These are phyloP conservation scores for Gryon sp. DNA, from an alignment of 1,140 invertebrate species.

Conservation along the genomic window DNA sequence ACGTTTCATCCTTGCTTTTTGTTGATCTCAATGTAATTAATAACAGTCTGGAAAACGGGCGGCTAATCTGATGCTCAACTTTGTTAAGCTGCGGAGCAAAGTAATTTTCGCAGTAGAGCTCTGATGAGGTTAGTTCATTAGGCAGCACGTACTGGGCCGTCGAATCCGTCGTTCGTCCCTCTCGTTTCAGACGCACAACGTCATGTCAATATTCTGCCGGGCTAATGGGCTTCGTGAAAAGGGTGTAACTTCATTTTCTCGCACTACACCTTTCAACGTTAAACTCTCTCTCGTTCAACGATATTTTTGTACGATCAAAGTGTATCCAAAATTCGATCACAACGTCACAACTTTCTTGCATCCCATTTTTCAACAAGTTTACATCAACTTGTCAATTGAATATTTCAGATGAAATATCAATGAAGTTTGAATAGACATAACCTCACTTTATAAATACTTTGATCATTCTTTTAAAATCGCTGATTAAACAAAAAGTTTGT, in stretches of 20 bases:
- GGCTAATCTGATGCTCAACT: constrained; percentile 55
- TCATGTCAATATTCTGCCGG: constrained; percentile 29
- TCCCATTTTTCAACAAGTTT: too few species aligned
- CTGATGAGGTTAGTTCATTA: constrained; percentile 52
- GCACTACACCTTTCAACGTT: constrained; percentile 10
- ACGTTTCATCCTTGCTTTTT: constrained; percentile 40
- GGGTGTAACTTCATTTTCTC: constrained; percentile 49
- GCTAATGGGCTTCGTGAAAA: constrained; percentile 46
- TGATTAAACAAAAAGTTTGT: too few species aligned
- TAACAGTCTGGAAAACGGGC: constrained; percentile 57
- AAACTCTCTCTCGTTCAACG: constrained; percentile 18
- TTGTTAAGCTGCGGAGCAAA: constrained; percentile 61
- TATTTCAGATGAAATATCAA: too few species aligned
- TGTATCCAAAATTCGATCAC: constrained; percentile 19
- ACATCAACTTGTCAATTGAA: too few species aligned
- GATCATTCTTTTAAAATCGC: too few species aligned
- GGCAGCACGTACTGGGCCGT: constrained; percentile 20
- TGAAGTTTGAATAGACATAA: too few species aligned
- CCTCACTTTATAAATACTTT: too few species aligned
- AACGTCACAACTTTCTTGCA: too few species aligned
- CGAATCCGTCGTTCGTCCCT: constrained; percentile 29
- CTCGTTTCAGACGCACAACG: constrained; percentile 15
- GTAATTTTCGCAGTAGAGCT: constrained; percentile 53
- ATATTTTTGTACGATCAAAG: constrained; percentile 23
- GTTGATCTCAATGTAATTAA: constrained; percentile 64